phyloP scores from a whole-genome alignment of 2,888 invertebrate genomes.

The Torymus auratus region DNA sequence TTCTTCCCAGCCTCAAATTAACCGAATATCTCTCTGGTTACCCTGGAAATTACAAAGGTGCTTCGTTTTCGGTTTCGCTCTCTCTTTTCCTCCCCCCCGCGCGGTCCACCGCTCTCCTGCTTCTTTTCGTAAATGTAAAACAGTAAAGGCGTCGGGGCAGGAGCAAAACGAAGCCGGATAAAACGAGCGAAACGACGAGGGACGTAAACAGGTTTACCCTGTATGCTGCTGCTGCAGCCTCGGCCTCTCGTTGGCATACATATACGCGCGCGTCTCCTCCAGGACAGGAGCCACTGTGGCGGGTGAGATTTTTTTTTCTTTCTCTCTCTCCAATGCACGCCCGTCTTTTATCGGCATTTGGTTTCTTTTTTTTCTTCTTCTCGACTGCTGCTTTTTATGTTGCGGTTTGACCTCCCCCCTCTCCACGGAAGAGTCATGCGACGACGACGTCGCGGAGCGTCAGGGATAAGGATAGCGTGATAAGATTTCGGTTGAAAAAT shows the following conservation, averaged over 20 bases:
- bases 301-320: slow-evolving; percentile 16
- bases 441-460: too few species aligned
- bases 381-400: neutral
- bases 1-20: slow-evolving; percentile 2
- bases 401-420: neutral
- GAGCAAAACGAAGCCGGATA: slow-evolving; percentile 36
- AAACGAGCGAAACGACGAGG: slow-evolving; percentile 23
- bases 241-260: slow-evolving; percentile 21
- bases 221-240: slow-evolving; percentile 12
- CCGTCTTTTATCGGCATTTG: neutral
- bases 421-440: too few species aligned
- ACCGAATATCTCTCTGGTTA: slow-evolving; percentile 27
- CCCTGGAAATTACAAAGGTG: slow-evolving; percentile 23
- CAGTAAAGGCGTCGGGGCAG: slow-evolving; percentile 17
- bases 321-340: slow-evolving; percentile 17
- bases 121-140: slow-evolving; percentile 40
- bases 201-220: slow-evolving; percentile 51
- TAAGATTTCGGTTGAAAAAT: too few species aligned
- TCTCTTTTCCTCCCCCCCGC: neutral
- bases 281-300: slow-evolving; percentile 27
- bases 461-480: too few species aligned
- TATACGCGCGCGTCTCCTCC: slow-evolving; percentile 2
- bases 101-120: neutral
- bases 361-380: neutral
- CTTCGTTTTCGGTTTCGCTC: slow-evolving; percentile 8